phyloP scores from a whole-genome alignment of 2,113 vertebrate genomes.

The Dicentrarchus labrax region DNA sequence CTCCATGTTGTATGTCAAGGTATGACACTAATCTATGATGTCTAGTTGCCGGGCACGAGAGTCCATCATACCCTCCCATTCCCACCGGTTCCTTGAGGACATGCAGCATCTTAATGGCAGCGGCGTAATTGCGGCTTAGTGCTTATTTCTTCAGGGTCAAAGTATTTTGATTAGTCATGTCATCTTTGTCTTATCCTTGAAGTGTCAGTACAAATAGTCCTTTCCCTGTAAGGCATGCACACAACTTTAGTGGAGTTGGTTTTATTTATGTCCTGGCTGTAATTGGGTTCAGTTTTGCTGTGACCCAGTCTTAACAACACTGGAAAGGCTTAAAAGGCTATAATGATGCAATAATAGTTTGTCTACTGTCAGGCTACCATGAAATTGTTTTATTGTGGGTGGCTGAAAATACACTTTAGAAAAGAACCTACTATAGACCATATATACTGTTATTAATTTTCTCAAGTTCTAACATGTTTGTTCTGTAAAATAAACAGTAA shows the following conservation, averaged over 20 bases:
- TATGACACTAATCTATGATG: not conserved
- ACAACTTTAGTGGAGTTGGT: slow-evolving; percentile 8
- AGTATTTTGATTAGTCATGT: slow-evolving; percentile 43
- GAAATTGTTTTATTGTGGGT: not conserved
- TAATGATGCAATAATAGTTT: slow-evolving; percentile 37
- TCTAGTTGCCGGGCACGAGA: not conserved
- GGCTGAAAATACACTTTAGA: not conserved
- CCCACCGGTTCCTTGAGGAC: slow-evolving; percentile 11
- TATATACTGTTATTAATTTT: not conserved
- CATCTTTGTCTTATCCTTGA: slow-evolving; percentile 52
- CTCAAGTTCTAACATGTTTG: not conserved
- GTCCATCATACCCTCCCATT: not conserved
- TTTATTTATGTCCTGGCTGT: slow-evolving; percentile 58
- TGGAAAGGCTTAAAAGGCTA: slow-evolving; percentile 16
- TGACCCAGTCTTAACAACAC: slow-evolving; percentile 26
- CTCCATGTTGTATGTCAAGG: not conserved
- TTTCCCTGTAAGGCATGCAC: slow-evolving; percentile 4
- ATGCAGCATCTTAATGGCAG: slow-evolving; percentile 14
- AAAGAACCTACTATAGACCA: no score
- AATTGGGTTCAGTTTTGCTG: slow-evolving; percentile 41
- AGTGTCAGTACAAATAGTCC: slow-evolving; percentile 15
- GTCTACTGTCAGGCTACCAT: not conserved
- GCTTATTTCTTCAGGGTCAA: slow-evolving; percentile 38
- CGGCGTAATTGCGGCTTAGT: not conserved
- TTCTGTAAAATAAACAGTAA: not conserved